phyloP scores from a whole-genome alignment of 1,140 invertebrate species.

The Streblospio benedicti region DNA sequence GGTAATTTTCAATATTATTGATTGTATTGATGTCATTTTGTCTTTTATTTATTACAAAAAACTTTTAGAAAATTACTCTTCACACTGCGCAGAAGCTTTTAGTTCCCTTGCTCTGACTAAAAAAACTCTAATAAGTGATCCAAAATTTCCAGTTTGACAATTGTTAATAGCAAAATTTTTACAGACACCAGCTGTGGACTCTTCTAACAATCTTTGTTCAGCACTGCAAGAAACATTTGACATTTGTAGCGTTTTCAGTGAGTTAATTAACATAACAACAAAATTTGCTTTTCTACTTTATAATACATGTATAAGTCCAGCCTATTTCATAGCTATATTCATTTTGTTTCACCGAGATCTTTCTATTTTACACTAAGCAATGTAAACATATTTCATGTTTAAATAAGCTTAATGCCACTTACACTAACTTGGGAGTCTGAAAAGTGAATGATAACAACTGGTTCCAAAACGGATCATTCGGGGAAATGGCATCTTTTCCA shows the following conservation, averaged over 20 bases:
- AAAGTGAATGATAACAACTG: slow-evolving; percentile 84
- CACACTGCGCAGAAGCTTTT: slow-evolving; percentile 69
- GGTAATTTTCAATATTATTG: too few species aligned
- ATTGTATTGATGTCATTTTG: too few species aligned
- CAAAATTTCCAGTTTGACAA: slow-evolving; percentile 74
- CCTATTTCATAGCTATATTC: too few species aligned
- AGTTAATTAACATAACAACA: too few species aligned
- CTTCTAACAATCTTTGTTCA: slow-evolving; percentile 70
- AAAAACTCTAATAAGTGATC: slow-evolving; percentile 74
- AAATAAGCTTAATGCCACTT: too few species aligned
- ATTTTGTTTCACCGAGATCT: too few species aligned
- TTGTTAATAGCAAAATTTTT: slow-evolving; percentile 60
- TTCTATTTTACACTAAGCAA: too few species aligned
- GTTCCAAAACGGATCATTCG: slow-evolving; percentile 90
- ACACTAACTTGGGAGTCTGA: slow-evolving; percentile 45
- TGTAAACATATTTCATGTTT: too few species aligned
- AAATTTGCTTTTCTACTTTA: too few species aligned
- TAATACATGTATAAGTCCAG: too few species aligned
- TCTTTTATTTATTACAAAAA: too few species aligned
- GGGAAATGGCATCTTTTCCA: slow-evolving; percentile 66
- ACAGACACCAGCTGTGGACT: slow-evolving; percentile 54
- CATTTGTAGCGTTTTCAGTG: too few species aligned
- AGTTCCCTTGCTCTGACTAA: slow-evolving; percentile 68
- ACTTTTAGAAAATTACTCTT: slow-evolving; percentile 61
- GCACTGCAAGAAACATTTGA: slow-evolving; percentile 58